Conservation (phyloP, 2,797 vertebrate species). For the Linurgus olivaceus region DNA sequence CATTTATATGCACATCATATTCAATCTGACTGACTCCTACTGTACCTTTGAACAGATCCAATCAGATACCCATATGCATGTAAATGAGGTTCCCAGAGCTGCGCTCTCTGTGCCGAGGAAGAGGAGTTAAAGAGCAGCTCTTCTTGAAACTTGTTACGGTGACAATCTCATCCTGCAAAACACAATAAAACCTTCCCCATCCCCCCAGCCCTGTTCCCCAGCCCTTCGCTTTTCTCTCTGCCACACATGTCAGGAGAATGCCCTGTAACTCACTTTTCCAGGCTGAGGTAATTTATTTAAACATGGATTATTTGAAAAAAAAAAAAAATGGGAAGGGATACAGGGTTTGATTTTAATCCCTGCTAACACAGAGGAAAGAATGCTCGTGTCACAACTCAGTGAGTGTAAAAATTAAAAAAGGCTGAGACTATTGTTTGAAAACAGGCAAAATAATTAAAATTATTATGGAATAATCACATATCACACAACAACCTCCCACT, state of each 20-base stretch:
- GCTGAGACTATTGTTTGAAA: conserved; percentile 80
- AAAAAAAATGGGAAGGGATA: conserved; percentile 70
- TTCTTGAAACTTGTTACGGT: conserved; percentile 73
- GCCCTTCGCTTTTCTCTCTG: conserved; percentile 30
- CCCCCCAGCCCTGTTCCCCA: conserved; percentile 6
- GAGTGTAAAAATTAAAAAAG: conserved; percentile 82
- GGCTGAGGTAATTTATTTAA: conserved; percentile 79
- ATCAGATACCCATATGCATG: conserved; percentile 79
- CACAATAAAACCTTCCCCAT: conserved; percentile 57
- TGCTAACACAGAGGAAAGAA: conserved; percentile 79
- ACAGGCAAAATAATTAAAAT: conserved; percentile 85
- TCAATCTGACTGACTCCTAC: conserved; percentile 76
- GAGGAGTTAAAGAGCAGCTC: conserved; percentile 76
- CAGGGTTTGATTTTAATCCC: conserved; percentile 80
- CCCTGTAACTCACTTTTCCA: conserved; percentile 71
- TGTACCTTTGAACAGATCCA: conserved; percentile 80
- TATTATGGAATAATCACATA: conserved; percentile 89
- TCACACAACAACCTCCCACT: conserved; percentile 88
- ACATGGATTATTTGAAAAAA: conserved; percentile 72
- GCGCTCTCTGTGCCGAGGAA: conserved; percentile 44
- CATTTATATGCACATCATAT: conserved; percentile 77
- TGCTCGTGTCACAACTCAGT: conserved; percentile 80
- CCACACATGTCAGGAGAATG: conserved; percentile 56
- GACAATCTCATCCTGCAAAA: conserved; percentile 71
- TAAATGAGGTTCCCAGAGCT: conserved; percentile 76